Percentiles rank a stretch among this genome's conserved stretches.
Conservation (phyloP, 2,797 vertebrate genomes). For the Pseudotriccus pelzelni region DNA sequence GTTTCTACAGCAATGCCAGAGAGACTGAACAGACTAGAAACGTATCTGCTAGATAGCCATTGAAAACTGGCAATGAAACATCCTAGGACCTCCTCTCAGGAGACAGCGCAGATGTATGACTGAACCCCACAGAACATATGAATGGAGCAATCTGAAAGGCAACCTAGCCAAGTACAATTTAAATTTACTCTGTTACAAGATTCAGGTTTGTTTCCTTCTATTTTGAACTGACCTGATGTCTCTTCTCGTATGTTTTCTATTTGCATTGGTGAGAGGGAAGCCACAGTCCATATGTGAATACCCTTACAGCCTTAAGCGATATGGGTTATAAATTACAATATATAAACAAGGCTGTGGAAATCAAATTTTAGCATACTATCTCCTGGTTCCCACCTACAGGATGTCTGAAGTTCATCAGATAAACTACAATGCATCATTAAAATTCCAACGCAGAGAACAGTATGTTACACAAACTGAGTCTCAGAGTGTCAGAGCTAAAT, state of each 20-base stretch:
- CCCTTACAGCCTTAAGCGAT: neutral
- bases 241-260: neutral
- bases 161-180: neutral
- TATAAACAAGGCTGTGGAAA: neutral
- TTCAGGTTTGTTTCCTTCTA: neutral
- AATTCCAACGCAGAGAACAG: slow-evolving; percentile 8
- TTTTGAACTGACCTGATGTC: neutral
- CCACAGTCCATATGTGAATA: neutral
- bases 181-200: neutral
- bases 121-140: neutral
- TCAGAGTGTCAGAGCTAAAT: neutral
- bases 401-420: slow-evolving; percentile 23
- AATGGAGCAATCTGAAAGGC: neutral
- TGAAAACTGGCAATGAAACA: neutral
- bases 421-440: neutral
- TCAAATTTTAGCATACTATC: neutral
- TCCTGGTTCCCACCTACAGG: slow-evolving; percentile 4
- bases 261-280: neutral
- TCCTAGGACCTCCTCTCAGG: neutral
- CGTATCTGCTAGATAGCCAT: neutral
- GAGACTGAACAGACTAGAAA: neutral
- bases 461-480: neutral
- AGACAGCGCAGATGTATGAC: neutral
- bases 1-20: neutral
- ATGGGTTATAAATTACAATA: neutral